Evolutionary conservation across 1,140 invertebrate genomes (phyloP).

Genomic region (Cecropterus lyciades): DNA sequence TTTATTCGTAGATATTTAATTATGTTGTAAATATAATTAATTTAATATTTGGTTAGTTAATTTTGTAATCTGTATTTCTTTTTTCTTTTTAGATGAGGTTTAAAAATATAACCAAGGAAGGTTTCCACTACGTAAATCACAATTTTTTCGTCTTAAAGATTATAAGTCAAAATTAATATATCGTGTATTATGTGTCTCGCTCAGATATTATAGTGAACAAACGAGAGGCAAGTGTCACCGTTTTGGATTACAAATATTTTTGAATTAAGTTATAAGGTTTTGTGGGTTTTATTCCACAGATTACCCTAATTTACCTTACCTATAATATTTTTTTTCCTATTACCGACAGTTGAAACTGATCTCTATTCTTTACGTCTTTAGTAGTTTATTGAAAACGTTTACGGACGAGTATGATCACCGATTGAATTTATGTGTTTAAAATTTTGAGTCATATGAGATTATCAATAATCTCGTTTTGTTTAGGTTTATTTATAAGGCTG

Average conservation of each 20-base stretch:
- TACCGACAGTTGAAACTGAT: constrained; percentile 30
- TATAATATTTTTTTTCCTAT: no score
- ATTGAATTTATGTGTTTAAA: constrained; percentile 47
- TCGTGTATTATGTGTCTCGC: no score
- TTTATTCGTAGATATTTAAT: constrained; percentile 22
- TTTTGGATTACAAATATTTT: constrained; percentile 11
- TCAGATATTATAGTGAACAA: no score
- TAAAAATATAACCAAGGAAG: background rate
- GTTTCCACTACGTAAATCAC: constrained; percentile 35
- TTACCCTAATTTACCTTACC: no score
- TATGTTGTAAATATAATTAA: constrained; percentile 26
- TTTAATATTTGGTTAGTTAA: constrained; percentile 5
- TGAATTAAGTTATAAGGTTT: no score
- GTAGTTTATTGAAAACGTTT: constrained; percentile 34
- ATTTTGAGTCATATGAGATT: constrained; percentile 41
- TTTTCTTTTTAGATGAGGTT: background rate
- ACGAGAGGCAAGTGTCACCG: no score
- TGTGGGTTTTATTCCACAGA: no score
- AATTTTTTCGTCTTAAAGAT: background rate
- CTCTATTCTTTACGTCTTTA: constrained; percentile 30
- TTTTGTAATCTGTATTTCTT: background rate
- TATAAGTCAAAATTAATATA: no score
- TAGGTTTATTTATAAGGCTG: constrained; percentile 21
- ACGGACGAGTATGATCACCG: constrained; percentile 75
- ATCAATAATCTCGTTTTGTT: constrained; percentile 22